Percentiles rank a stretch among this genome's conserved stretches.
phyloP scores from a whole-genome alignment of 2,888 invertebrate genomes.

The Drosophila emarginata region DNA sequence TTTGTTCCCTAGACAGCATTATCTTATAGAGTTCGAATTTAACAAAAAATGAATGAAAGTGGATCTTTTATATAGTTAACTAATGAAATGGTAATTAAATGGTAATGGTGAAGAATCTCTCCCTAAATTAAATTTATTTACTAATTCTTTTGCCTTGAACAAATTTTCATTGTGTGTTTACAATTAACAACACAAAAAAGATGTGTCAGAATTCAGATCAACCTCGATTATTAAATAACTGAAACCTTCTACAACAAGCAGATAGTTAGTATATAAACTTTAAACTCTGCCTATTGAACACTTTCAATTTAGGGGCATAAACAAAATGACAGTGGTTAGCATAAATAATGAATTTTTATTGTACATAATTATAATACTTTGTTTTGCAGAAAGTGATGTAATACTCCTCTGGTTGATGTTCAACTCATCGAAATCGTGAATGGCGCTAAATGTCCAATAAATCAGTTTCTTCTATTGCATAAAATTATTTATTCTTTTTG shows the following conservation, averaged over 20 bases:
- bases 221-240: conserved; percentile 21
- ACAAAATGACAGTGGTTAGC: conserved; percentile 15
- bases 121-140: not conserved
- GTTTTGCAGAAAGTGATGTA: conserved; percentile 23
- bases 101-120: too few species aligned
- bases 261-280: not conserved
- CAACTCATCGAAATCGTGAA: not conserved
- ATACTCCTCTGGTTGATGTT: not conserved
- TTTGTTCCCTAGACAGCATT: too few species aligned
- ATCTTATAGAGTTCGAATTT: too few species aligned
- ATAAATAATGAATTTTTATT: conserved; percentile 21
- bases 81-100: too few species aligned
- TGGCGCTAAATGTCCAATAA: conserved; percentile 36
- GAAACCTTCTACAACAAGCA: not conserved
- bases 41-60: too few species aligned
- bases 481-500: conserved; percentile 35
- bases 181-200: conserved; percentile 18
- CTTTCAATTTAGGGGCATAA: conserved; percentile 14
- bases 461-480: conserved; percentile 38
- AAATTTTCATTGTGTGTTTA: conserved; percentile 38
- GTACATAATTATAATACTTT: conserved; percentile 1
- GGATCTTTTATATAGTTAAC: too few species aligned
- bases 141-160: conserved; percentile 49
- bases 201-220: conserved; percentile 27
- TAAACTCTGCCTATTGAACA: not conserved